These are phyloP conservation scores for Philantomba maxwellii DNA, from an alignment of 2,113 vertebrate species.

Conservation along the genomic window DNA sequence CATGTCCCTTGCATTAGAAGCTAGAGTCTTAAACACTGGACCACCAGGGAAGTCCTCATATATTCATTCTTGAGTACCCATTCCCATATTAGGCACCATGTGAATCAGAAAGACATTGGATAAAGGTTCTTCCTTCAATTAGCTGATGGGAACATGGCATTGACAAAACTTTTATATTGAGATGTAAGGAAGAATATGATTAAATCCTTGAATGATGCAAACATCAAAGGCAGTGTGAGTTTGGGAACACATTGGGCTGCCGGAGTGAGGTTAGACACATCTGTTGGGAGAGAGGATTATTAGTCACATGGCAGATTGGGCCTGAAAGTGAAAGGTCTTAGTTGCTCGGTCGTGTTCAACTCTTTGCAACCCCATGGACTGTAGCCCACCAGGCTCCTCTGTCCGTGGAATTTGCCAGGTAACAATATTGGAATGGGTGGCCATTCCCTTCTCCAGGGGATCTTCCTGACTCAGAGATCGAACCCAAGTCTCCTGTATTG, in stretches of 20 bases:
- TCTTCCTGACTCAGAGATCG: neutral
- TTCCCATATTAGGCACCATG: accelerated
- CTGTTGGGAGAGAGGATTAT: neutral
- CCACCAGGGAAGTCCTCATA: neutral
- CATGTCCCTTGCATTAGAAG: neutral
- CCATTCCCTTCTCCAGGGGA: neutral
- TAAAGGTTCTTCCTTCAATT: neutral
- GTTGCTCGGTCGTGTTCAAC: neutral
- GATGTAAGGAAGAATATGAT: neutral
- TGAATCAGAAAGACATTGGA: neutral
- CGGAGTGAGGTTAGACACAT: neutral
- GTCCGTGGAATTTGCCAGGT: neutral
- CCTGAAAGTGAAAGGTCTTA: neutral
- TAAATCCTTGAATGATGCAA: neutral
- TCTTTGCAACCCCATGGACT: neutral
- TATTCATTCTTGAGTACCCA: neutral
- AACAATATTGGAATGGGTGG: neutral
- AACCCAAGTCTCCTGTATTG: neutral
- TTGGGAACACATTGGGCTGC: neutral
- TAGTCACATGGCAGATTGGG: neutral
- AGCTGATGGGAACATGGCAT: neutral
- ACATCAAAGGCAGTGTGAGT: neutral
- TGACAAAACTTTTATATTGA: neutral
- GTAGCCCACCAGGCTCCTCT: neutral
- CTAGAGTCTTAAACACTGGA: neutral